These are phyloP conservation scores for Corapipo altera DNA, from an alignment of 2,113 vertebrate species.

Conservation along the genomic window DNA sequence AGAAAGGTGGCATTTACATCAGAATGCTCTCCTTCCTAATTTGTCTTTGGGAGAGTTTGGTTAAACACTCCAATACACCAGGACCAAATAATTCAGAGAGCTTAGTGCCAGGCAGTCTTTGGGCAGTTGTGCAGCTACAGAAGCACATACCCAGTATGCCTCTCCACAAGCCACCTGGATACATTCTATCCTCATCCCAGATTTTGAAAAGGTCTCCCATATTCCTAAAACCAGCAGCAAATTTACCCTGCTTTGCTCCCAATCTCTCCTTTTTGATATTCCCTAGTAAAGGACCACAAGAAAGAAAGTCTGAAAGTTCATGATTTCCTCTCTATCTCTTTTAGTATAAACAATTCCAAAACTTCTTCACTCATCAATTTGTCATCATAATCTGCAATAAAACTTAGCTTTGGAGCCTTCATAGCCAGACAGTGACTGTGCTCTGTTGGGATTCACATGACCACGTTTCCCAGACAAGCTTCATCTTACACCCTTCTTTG, in stretches of 20 bases:
- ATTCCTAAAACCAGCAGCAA: background rate
- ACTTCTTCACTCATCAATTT: background rate
- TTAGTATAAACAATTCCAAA: background rate
- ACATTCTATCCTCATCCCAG: background rate
- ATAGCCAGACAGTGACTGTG: background rate
- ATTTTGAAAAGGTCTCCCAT: background rate
- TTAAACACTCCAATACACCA: background rate
- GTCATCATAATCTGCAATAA: conserved; percentile 2
- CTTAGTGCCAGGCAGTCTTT: background rate
- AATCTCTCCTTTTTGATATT: background rate
- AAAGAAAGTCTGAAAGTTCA: background rate
- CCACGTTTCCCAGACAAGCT: background rate
- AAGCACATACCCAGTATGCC: background rate
- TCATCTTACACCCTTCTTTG: background rate
- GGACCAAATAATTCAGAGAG: background rate
- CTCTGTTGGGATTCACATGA: background rate
- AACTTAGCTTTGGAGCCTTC: background rate
- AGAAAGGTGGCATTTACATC: background rate
- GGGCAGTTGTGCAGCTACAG: background rate
- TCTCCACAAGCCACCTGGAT: background rate
- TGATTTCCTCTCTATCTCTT: background rate
- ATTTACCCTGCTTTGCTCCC: background rate
- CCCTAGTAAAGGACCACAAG: background rate
- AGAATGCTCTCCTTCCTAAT: background rate
- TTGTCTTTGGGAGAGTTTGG: background rate